These are phyloP conservation scores for Cephonodes hylas DNA, from an alignment of 2,888 invertebrate genomes.

Conservation along the genomic window DNA sequence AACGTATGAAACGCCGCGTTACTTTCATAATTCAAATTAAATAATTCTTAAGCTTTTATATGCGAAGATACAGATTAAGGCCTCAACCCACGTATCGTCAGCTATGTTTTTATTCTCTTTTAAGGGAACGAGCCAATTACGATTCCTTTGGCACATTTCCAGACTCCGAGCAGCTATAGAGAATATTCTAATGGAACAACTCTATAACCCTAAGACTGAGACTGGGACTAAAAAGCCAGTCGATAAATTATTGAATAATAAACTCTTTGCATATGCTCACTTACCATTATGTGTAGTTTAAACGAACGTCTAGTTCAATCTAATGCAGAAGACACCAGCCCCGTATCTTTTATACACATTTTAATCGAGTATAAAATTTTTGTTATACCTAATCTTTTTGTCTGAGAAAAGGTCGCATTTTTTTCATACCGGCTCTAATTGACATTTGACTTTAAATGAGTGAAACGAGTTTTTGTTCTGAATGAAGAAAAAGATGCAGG, in stretches of 20 bases:
- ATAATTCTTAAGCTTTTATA: too few species aligned
- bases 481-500: conserved; percentile 12
- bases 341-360: conserved; percentile 40
- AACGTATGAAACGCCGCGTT: too few species aligned
- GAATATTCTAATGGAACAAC: too few species aligned
- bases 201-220: too few species aligned
- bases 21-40: too few species aligned
- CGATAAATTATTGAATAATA: neutral
- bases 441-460: conserved; percentile 35
- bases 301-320: conserved; percentile 31
- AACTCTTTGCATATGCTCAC: conserved; percentile 16
- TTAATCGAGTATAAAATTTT: conserved; percentile 27
- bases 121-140: too few species aligned
- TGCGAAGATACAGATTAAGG: too few species aligned
- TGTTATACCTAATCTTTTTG: conserved; percentile 29
- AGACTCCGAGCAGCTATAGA: too few species aligned
- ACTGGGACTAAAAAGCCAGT: neutral
- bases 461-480: conserved; percentile 21
- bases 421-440: conserved; percentile 23
- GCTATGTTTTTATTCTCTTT: too few species aligned
- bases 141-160: too few species aligned
- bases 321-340: conserved; percentile 27
- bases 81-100: too few species aligned
- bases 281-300: conserved; percentile 47
- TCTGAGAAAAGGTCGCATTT: conserved; percentile 40